Conservation (phyloP, 1,140 invertebrate species). For the Ganaspis sp. region DNA sequence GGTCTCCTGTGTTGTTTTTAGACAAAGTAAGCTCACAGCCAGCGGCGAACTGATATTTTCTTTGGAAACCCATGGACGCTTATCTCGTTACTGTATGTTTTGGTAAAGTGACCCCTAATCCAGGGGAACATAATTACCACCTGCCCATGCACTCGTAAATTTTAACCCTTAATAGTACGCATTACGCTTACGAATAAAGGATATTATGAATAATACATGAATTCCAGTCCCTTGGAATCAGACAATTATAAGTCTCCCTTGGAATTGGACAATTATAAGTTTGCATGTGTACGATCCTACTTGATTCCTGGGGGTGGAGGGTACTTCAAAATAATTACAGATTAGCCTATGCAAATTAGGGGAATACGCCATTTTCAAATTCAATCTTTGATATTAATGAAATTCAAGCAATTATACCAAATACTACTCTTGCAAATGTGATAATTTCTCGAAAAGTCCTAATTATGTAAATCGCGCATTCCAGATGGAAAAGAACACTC, state of each 20-base stretch:
- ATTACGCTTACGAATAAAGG: conserved; percentile 49
- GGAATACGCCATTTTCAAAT: conserved; percentile 16
- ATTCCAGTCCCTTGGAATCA: conserved; percentile 47
- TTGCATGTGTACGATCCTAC: conserved; percentile 20
- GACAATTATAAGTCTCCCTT: conserved; percentile 34
- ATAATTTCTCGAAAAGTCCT: not conserved
- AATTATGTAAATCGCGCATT: too few species aligned
- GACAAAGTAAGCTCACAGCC: conserved; percentile 41
- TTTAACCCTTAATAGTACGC: conserved; percentile 15
- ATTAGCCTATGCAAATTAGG: conserved; percentile 22
- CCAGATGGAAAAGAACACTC: too few species aligned
- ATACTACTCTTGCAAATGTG: not conserved
- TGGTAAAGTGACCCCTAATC: conserved; percentile 58
- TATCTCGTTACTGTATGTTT: conserved; percentile 61
- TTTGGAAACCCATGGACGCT: conserved; percentile 50
- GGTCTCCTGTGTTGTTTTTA: conserved; percentile 53
- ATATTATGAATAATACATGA: conserved; percentile 62
- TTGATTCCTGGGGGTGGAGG: not conserved
- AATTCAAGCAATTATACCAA: not conserved
- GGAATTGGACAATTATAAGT: conserved; percentile 31
- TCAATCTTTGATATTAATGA: conserved; percentile 27
- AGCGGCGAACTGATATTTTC: conserved; percentile 56
- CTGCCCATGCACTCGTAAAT: conserved; percentile 46
- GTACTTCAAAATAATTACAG: conserved; percentile 25
- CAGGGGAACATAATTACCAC: conserved; percentile 53